These are phyloP conservation scores for Eilema griseolum DNA, from an alignment of 2,888 invertebrate species.

Conservation along the genomic window DNA sequence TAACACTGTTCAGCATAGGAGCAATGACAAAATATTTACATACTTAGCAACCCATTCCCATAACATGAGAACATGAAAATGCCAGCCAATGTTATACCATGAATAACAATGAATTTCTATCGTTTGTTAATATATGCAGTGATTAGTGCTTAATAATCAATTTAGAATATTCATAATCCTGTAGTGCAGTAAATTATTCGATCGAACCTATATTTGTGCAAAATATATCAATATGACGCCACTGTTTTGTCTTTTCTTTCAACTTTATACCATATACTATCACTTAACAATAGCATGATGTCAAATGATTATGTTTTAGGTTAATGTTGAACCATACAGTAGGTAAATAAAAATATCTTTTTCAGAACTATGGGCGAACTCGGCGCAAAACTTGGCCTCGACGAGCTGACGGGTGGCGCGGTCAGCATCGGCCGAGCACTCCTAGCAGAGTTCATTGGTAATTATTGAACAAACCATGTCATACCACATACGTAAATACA, in stretches of 20 bases:
- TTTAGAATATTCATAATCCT: too few species aligned
- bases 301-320: background rate
- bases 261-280: background rate
- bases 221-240: background rate
- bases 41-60: background rate
- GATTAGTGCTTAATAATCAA: too few species aligned
- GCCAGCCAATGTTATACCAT: background rate
- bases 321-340: background rate
- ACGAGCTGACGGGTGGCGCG: conserved; percentile 90
- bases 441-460: conserved; percentile 94
- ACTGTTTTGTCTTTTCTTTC: background rate
- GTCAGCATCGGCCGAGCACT: conserved; percentile 92
- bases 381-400: conserved; percentile 89
- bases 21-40: background rate
- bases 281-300: background rate
- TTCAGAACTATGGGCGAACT: conserved; percentile 87
- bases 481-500: background rate
- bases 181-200: background rate
- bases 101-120: background rate
- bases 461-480: conserved; percentile 17
- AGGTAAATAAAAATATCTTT: conserved; percentile 21
- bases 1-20: background rate
- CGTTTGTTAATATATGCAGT: background rate
- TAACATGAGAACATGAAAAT: background rate
- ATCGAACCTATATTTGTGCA: too few species aligned